Conservation (phyloP, 2,888 invertebrate genomes). For the Agrochola macilenta region DNA sequence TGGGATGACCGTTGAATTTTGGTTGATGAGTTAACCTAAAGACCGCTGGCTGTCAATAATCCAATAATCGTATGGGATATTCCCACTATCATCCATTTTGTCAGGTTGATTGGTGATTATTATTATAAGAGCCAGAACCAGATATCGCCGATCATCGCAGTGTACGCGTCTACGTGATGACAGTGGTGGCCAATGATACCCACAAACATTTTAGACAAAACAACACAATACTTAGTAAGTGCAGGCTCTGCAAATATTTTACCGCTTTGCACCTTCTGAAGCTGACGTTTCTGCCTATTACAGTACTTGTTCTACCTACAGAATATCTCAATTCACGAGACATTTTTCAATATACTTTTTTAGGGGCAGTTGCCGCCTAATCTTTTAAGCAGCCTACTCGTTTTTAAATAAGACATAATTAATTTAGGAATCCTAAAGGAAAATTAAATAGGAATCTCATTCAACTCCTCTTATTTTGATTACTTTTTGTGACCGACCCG, state of each 20-base stretch:
- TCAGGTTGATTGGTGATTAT: background rate
- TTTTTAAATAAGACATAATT: background rate
- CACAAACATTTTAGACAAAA: background rate
- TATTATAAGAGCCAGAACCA: background rate
- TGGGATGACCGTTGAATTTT: background rate
- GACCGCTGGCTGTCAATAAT: background rate
- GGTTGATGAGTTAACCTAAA: background rate
- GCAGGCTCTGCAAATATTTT: constrained; percentile 19
- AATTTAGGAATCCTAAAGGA: too few relatives aligned
- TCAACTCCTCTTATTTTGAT: background rate
- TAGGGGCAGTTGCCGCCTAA: too few relatives aligned
- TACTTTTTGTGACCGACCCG: background rate
- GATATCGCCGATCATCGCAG: too few relatives aligned
- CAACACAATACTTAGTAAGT: background rate
- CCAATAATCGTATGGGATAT: background rate
- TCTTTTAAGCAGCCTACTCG: constrained; percentile 53
- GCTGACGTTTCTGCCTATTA: constrained; percentile 66
- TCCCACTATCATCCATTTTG: background rate
- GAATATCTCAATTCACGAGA: constrained; percentile 77
- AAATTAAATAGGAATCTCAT: background rate
- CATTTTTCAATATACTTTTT: constrained; percentile 65
- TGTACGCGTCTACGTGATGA: background rate
- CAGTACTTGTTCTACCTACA: constrained; percentile 65
- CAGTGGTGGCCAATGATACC: background rate
- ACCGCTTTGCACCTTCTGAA: constrained; percentile 75